Evolutionary conservation across 1,140 invertebrate species (phyloP).

Genomic region (Rhizoglyphus robini): DNA sequence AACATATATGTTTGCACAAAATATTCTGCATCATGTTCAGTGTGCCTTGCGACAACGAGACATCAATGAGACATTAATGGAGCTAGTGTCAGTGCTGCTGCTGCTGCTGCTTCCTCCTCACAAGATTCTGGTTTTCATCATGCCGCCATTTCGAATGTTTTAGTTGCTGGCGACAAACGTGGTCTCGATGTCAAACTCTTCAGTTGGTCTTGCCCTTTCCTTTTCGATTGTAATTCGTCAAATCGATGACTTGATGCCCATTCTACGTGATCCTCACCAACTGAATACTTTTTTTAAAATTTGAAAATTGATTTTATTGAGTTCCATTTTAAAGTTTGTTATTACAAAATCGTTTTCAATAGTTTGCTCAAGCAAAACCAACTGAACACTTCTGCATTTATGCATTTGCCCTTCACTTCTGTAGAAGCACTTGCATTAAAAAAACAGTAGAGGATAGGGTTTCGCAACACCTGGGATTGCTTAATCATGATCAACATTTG

Average conservation of each 20-base stretch:
- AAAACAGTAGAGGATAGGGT: conserved; percentile 64
- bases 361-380: no score
- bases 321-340: no score
- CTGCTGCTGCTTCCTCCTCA: conserved; percentile 31
- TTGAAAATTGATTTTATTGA: no score
- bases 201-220: conserved; percentile 74
- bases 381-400: conserved; percentile 29
- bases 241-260: conserved; percentile 74
- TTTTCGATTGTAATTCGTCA: conserved; percentile 85
- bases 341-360: no score
- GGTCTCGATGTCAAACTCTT: conserved; percentile 82
- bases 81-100: no score
- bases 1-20: no score
- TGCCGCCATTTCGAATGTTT: conserved; percentile 60
- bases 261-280: conserved; percentile 50
- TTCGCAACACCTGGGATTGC: conserved; percentile 96
- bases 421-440: conserved; percentile 13
- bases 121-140: conserved; percentile 41
- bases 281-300: no score
- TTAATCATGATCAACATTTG: conserved; percentile 90
- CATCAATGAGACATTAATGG: conserved; percentile 24
- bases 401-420: conserved; percentile 26
- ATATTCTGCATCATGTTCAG: conserved; percentile 88
- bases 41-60: conserved; percentile 77
- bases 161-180: conserved; percentile 44